A percentile compares a stretch with the other conserved stretches of the same genome.
These are phyloP conservation scores for Heliconius nattereri DNA, from an alignment of 1,140 invertebrate species.

Conservation along the genomic window DNA sequence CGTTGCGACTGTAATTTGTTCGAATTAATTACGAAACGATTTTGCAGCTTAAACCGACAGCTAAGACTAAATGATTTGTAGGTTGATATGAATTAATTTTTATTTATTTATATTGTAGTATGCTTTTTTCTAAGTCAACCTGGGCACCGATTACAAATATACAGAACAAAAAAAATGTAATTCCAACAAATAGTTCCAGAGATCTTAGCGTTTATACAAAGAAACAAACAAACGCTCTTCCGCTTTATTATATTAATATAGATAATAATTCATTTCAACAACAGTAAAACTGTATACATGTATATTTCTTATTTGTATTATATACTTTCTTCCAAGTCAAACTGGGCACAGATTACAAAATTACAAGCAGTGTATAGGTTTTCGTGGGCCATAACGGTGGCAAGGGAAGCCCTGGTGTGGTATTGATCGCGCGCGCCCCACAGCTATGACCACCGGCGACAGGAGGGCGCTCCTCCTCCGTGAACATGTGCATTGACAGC, in stretches of 20 bases:
- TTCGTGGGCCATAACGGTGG: conserved; percentile 43
- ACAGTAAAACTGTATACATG: too few relatives aligned
- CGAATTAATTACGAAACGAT: not conserved
- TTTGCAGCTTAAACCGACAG: not conserved
- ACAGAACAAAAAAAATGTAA: not conserved
- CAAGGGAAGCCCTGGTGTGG: conserved; percentile 64
- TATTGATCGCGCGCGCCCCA: conserved; percentile 71
- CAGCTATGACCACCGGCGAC: conserved; percentile 69
- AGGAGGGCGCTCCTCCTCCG: conserved; percentile 63
- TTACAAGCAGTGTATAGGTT: conserved; percentile 27
- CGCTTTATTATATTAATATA: too few relatives aligned
- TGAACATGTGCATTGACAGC: conserved; percentile 56
- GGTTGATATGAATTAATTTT: too few relatives aligned
- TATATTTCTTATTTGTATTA: too few relatives aligned
- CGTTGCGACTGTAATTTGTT: not conserved
- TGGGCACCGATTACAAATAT: too few relatives aligned
- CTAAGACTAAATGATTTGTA: not conserved
- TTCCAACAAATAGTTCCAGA: too few relatives aligned
- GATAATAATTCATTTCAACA: too few relatives aligned
- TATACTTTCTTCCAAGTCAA: too few relatives aligned
- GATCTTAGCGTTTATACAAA: too few relatives aligned
- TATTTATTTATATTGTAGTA: too few relatives aligned
- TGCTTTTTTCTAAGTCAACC: too few relatives aligned
- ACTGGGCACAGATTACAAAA: conserved; percentile 3
- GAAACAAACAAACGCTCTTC: too few relatives aligned